A percentile compares a stretch with the other conserved stretches of the same genome.
Conservation (phyloP, 2,113 vertebrate species). For the Aptenodytes patagonicus region DNA sequence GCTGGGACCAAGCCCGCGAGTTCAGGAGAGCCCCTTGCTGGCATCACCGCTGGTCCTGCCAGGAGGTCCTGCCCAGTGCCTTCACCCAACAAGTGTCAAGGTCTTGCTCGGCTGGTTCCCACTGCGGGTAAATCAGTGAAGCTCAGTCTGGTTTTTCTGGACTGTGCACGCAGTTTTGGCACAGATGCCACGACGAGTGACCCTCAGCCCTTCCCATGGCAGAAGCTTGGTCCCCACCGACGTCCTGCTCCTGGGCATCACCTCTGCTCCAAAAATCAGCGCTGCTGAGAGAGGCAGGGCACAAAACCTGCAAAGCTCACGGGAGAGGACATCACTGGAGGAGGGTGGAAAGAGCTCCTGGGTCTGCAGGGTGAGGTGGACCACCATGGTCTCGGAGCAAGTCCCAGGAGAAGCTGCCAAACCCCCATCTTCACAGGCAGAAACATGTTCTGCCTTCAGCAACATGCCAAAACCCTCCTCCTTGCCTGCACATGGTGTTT, state of each 20-base stretch:
- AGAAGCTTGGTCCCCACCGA: neutral
- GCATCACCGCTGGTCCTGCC: neutral
- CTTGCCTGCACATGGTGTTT: neutral
- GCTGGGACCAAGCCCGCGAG: neutral
- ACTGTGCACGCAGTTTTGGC: neutral
- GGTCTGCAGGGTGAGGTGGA: neutral
- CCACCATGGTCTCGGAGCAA: neutral
- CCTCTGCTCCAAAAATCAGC: neutral
- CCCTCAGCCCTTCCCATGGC: neutral
- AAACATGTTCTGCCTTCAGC: neutral
- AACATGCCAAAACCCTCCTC: neutral
- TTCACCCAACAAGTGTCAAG: neutral
- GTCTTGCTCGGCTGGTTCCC: neutral
- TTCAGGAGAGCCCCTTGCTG: neutral
- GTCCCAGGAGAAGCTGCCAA: neutral
- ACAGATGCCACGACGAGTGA: rapidly evolving
- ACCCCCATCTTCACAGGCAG: neutral
- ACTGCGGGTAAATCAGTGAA: rapidly evolving
- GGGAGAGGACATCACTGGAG: neutral
- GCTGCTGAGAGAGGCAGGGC: neutral
- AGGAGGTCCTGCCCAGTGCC: neutral
- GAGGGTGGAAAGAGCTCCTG: neutral
- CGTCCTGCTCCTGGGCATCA: neutral
- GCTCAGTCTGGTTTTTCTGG: neutral
- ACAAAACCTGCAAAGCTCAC: neutral